A percentile compares a stretch with the other conserved stretches of the same genome.
Conservation (phyloP, 2,888 invertebrate species). For the Leptopilina drosophilae region DNA sequence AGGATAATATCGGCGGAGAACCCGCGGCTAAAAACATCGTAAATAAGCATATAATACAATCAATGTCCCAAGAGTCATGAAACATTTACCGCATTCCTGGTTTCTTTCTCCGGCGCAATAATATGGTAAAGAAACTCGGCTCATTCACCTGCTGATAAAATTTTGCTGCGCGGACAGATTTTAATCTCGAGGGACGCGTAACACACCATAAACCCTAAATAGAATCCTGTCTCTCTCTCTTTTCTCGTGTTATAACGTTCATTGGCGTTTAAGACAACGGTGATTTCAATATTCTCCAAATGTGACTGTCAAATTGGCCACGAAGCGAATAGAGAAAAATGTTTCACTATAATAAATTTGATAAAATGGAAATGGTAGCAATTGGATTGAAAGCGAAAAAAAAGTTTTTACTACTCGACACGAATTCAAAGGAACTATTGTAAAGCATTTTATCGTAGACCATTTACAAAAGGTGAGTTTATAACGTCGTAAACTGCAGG, state of each 20-base stretch:
- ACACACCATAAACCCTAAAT: conserved; percentile 36
- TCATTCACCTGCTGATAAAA: conserved; percentile 34
- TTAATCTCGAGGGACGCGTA: conserved; percentile 27
- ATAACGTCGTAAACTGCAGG: no score
- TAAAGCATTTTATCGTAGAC: no score
- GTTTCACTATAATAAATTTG: no score
- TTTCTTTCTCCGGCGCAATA: conserved; percentile 23
- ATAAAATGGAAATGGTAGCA: no score
- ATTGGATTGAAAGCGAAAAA: no score
- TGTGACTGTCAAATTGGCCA: no score
- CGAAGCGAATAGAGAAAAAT: no score
- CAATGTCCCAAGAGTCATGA: conserved; percentile 33
- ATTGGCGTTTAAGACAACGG: not conserved
- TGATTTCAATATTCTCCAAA: no score
- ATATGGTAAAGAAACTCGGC: conserved; percentile 31
- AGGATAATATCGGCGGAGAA: conserved; percentile 33
- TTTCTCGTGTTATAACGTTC: conserved; percentile 8
- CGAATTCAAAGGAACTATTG: no score
- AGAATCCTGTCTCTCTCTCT: conserved; percentile 4
- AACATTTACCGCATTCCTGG: conserved; percentile 39
- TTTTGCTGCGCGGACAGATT: conserved; percentile 22
- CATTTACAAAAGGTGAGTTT: no score
- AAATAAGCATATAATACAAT: conserved; percentile 34
- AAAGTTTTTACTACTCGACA: no score
- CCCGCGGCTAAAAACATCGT: conserved; percentile 20